Evolutionary conservation across 2,113 vertebrate genomes (phyloP), one percentile per base, ranked within the genome.

Genomic region (Lipophrys pholis): DNA sequence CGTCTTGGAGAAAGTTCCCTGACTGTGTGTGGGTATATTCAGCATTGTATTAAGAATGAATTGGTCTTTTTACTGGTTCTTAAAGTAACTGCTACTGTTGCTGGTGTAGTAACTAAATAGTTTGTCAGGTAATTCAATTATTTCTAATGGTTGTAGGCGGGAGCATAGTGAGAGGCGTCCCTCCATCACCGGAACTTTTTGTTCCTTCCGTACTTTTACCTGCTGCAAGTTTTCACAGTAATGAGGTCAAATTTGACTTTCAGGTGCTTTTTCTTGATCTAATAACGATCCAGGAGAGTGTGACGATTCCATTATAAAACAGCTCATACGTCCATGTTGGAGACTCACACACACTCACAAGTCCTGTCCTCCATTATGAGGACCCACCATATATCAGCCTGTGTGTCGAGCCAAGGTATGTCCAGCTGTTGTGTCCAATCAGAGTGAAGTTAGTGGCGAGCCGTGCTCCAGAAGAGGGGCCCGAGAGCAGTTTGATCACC

Each of bases 371-470:
- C 15, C 15, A 3, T 54, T 58, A n/a, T 38, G 10, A 7, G 54
- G 77, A 68, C n/a, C 40, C 9, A 12, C 41, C 65, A 63, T 80
- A 67, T 73, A 73, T 78, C 70, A 70, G 50, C 41, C 15, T 17
- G 57, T 54, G 41, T 83, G 69, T 79, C 10, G 1, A 17, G 73
- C 41, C 7, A 14, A 45, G 78, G 51, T 80, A 67, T 81, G 81
- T 79, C 74, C 84, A 89, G 80, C 85, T 85, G 80, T 65, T 80
- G 56, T 30, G 42, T 60, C 50, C 43, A 69, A 57, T 89, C 78
- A 77, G 46, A 77, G 52, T 41, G 21, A 64, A 56, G 36, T 39
- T 75, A 72, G 56, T 30, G 3, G 65, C 68, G 40, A 43, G 74
- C 63, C 14, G 50, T 17, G 21, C n/a, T 11, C 57, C 42, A 39